Percentiles rank a stretch among this genome's conserved stretches.
Evolutionary conservation across 2,113 vertebrate genomes (phyloP).

Genomic region (Varanus komodoensis): DNA sequence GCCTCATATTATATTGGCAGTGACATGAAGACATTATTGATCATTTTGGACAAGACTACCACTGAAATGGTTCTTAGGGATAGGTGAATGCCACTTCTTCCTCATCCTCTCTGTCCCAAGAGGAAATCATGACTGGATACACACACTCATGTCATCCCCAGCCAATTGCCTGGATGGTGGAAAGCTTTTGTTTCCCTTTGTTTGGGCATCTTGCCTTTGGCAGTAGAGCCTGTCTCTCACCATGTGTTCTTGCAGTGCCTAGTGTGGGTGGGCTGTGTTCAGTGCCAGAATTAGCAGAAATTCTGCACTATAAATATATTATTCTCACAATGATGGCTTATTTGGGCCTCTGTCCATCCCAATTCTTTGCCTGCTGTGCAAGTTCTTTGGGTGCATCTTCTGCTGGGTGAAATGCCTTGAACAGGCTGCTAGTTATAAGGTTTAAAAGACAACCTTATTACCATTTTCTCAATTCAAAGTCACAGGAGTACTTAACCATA

Average conservation of each 20-base stretch:
- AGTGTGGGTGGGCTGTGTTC: not conserved
- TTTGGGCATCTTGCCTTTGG: not conserved
- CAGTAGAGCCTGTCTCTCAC: not conserved
- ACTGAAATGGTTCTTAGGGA: not conserved
- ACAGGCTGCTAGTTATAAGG: not conserved
- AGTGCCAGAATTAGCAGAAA: not conserved
- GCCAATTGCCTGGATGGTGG: not conserved
- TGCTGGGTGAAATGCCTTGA: not conserved
- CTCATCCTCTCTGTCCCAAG: not conserved
- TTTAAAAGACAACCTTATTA: slow-evolving; percentile 23
- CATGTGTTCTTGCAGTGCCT: not conserved
- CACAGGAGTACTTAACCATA: not conserved
- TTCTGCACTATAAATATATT: not conserved
- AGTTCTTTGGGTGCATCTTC: not conserved
- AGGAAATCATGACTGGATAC: not conserved
- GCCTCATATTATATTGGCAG: not conserved
- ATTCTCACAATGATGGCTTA: not conserved
- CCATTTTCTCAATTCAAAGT: slow-evolving; percentile 15
- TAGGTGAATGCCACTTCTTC: not conserved
- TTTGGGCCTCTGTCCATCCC: not conserved
- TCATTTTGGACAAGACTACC: not conserved
- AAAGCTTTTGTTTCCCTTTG: slow-evolving; percentile 11
- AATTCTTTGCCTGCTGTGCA: not conserved
- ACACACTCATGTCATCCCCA: not conserved
- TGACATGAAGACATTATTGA: not conserved